A percentile compares a stretch with the other conserved stretches of the same genome.
Evolutionary conservation across 2,113 vertebrate genomes (phyloP).

Genomic region (Cryptomyrus ogoouensis): DNA sequence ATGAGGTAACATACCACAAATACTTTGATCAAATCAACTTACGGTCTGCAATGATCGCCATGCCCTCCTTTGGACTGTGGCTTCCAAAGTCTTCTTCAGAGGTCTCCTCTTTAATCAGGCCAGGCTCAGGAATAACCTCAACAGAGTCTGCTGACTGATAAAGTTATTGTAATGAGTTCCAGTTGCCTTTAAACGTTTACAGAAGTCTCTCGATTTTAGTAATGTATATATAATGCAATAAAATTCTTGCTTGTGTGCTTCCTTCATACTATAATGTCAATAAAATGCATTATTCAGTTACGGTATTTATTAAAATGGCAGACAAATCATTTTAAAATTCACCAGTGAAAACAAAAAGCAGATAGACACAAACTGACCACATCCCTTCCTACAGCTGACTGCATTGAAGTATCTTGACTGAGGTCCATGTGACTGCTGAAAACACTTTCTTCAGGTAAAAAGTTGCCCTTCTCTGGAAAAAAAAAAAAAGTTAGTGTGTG

Average conservation of each 20-base stretch:
- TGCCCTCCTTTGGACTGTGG: background rate
- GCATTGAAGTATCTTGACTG: background rate
- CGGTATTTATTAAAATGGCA: background rate
- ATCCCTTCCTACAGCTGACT: background rate
- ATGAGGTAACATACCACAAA: background rate
- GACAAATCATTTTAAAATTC: background rate
- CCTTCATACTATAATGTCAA: background rate
- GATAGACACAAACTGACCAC: constrained; percentile 1
- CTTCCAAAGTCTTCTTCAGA: constrained; percentile 1
- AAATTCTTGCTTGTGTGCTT: background rate
- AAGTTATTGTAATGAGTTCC: background rate
- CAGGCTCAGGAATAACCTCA: background rate
- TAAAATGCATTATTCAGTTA: background rate
- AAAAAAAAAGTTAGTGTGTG: background rate
- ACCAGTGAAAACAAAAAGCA: background rate
- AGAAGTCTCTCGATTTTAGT: background rate
- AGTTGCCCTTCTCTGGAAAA: constrained; percentile 20
- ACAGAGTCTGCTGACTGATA: constrained; percentile 1
- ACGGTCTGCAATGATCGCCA: background rate
- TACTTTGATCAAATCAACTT: background rate
- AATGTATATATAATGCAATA: background rate
- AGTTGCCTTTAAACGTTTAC: background rate
- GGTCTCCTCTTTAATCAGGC: constrained; percentile 15
- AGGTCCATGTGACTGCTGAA: constrained; percentile 43
- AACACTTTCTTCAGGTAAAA: constrained; percentile 30